Evolutionary conservation across 1,140 invertebrate genomes (phyloP), one percentile per base, ranked within the genome.

Genomic region (Anadara kagoshimensis): DNA sequence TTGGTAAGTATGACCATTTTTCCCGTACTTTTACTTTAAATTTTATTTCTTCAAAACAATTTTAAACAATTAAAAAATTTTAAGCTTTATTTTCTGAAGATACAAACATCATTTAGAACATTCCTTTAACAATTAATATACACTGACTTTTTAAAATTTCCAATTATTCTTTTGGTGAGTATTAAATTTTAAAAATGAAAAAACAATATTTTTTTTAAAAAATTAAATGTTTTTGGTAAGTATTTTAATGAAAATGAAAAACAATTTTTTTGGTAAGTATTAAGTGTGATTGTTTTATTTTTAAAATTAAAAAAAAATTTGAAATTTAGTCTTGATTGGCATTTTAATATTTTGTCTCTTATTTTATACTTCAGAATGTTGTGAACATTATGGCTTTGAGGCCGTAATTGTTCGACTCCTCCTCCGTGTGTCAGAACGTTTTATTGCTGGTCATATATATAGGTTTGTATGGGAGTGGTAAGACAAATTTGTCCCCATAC

Each of bases 391-490:
- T 70, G 75, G 73, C 72, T 36, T 47, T 56, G 69, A 61, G 47
- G 72, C 75, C 67, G 58, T 70, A 54, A 56, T 61, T 75, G 73
- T 75, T 75, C 73, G 63, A 56, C 59, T 49, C 24, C 62, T 73
- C 70, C 62, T 73, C 63, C 59, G 70, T 67, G 59, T 56, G 61
- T 72, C 65, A 65, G 69, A 75, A 75, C 29, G 29, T 36, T 61
- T 75, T 53, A 75, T 75, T 70, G 67, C 73, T 75, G 73, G 67
- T 68, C 73, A 75, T 41, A 59, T 36, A 36, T 36, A 69, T 76
- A 72, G 75, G 75, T 76, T 76, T 76, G 75, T 76, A 76, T 76
- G 69, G 69, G 54, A 76, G 65, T 76, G 75, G 75, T 76, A 76
- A 76, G 75, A 76, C 69, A 72, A 59, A 69, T 65, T 57, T 73